Conservation (phyloP, 2,797 vertebrate genomes). For the Cuniculus paca region DNA sequence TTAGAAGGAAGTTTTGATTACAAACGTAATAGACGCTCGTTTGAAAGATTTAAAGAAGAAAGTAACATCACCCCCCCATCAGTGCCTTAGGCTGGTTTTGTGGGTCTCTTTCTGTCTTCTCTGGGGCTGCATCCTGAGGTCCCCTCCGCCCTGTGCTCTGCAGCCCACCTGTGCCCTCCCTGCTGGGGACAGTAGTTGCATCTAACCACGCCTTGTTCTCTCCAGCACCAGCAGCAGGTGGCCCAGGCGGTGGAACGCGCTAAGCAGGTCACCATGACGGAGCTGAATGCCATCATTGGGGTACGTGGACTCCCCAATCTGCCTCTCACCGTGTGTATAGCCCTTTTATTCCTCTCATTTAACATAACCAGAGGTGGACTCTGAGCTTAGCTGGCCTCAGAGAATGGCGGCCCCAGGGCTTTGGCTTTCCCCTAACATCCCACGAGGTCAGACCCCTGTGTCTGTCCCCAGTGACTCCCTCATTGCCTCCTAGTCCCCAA, state of each 20-base stretch:
- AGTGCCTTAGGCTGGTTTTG: not conserved
- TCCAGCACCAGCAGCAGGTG: conserved; percentile 98
- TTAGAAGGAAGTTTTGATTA: not conserved
- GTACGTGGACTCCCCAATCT: conserved; percentile 99
- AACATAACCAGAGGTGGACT: conserved; percentile 88
- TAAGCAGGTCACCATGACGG: conserved; percentile 99
- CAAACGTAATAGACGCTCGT: not conserved
- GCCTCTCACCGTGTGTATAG: conserved; percentile 99
- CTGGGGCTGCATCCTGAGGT: not conserved
- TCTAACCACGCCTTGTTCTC: conserved; percentile 13
- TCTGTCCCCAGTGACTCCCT: not conserved
- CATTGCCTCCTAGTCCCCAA: not conserved
- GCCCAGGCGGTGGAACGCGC: conserved; percentile 98
- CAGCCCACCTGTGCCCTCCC: not conserved
- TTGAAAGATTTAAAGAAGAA: not conserved
- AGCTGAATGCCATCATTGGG: conserved; percentile 99
- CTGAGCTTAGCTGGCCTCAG: conserved; percentile 85
- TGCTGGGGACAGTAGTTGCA: accelerated
- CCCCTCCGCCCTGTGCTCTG: not conserved
- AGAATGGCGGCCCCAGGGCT: conserved; percentile 71
- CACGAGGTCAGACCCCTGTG: not conserved
- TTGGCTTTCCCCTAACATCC: not conserved
- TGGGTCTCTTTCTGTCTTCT: not conserved
- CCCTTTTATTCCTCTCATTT: conserved; percentile 94
- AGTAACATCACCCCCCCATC: accelerated